Conservation (phyloP, 1,140 invertebrate genomes). For the Aphaenogaster floridana region DNA sequence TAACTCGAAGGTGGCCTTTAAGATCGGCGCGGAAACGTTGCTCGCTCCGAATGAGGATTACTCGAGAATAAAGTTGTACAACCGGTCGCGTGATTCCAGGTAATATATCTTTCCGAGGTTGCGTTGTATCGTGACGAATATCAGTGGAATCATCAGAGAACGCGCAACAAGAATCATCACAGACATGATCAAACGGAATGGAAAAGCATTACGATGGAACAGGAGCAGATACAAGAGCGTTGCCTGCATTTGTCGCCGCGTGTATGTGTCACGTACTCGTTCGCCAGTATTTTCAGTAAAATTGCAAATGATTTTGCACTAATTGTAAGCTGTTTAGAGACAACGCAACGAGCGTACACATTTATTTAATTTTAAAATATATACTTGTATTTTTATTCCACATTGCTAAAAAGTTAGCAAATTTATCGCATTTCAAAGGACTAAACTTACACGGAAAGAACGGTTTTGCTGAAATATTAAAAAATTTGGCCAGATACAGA, state of each 20-base stretch:
- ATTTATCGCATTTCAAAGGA: not conserved
- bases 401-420: not conserved
- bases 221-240: not conserved
- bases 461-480: too few relatives aligned
- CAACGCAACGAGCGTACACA: too few relatives aligned
- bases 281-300: not conserved
- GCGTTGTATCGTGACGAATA: slow-evolving; percentile 28
- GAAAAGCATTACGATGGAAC: not conserved
- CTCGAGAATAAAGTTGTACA: slow-evolving; percentile 39
- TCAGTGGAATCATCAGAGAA: not conserved
- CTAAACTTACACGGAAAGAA: too few relatives aligned
- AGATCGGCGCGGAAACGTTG: slow-evolving; percentile 4
- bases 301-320: not conserved
- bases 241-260: not conserved
- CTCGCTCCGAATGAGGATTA: slow-evolving; percentile 6
- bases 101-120: slow-evolving; percentile 47
- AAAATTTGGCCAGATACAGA: too few relatives aligned
- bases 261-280: not conserved
- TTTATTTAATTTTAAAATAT: not conserved
- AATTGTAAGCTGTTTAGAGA: not conserved
- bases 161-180: not conserved
- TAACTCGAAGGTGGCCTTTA: slow-evolving; percentile 25
- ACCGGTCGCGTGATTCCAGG: slow-evolving; percentile 58
- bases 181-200: not conserved
- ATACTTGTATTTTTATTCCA: not conserved